phyloP scores from a whole-genome alignment of 1,140 invertebrate genomes.

The Tetranychus cinnabarinus region DNA sequence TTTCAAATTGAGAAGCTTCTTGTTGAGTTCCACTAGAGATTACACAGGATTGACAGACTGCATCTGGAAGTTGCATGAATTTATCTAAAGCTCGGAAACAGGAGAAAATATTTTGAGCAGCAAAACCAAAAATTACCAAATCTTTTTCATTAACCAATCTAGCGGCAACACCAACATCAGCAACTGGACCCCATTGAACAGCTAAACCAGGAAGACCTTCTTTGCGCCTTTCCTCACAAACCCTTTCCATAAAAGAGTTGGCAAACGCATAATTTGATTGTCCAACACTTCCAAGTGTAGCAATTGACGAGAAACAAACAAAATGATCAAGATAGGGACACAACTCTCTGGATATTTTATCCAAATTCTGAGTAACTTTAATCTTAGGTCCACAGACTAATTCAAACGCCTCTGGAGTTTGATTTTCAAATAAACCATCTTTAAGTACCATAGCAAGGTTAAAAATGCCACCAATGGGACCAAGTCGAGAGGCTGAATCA shows the following conservation, averaged over 20 bases:
- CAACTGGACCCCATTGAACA: slow-evolving; percentile 91
- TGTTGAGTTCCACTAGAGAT: slow-evolving; percentile 33
- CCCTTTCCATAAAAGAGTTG: slow-evolving; percentile 86
- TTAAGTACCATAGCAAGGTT: slow-evolving; percentile 63
- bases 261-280: slow-evolving; percentile 87
- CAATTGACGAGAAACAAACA: slow-evolving; percentile 77
- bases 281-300: slow-evolving; percentile 73
- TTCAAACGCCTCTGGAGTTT: slow-evolving; percentile 50
- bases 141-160: slow-evolving; percentile 65
- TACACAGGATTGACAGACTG: slow-evolving; percentile 5
- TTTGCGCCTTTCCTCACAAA: slow-evolving; percentile 56
- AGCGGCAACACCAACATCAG: slow-evolving; percentile 75
- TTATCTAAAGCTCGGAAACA: slow-evolving; percentile 60
- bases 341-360: slow-evolving; percentile 39
- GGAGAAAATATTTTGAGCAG: slow-evolving; percentile 69
- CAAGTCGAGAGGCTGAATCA: slow-evolving; percentile 34
- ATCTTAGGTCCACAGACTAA: slow-evolving; percentile 33
- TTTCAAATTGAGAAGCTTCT: slow-evolving; percentile 17
- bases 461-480: slow-evolving; percentile 62
- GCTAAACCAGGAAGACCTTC: slow-evolving; percentile 48
- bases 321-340: slow-evolving; percentile 67
- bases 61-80: slow-evolving; percentile 26
- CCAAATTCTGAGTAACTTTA: slow-evolving; percentile 42
- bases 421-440: slow-evolving; percentile 71
- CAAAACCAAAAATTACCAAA: slow-evolving; percentile 65